These are phyloP conservation scores for Chamaetylas fuelleborni DNA, from an alignment of 2,113 vertebrate genomes.

Conservation along the genomic window DNA sequence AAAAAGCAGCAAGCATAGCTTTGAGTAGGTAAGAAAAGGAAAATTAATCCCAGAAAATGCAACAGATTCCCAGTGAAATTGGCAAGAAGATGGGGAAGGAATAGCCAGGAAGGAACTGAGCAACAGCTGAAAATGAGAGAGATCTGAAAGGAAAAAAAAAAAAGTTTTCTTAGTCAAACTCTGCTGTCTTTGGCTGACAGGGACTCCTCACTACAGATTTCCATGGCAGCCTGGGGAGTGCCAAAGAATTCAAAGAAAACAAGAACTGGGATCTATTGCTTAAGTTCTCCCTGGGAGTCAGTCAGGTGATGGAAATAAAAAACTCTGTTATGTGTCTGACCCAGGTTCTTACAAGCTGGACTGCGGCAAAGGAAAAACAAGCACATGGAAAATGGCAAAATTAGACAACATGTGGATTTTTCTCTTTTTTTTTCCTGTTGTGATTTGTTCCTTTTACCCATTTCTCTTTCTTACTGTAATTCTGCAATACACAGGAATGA, in stretches of 20 bases:
- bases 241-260: slow-evolving; percentile 55
- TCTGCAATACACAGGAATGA: neutral
- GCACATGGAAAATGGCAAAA: slow-evolving; percentile 18
- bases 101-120: slow-evolving; percentile 2
- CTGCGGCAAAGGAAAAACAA: slow-evolving; percentile 19
- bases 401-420: neutral
- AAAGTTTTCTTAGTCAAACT: neutral
- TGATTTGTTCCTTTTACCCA: neutral
- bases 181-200: slow-evolving; percentile 51
- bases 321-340: neutral
- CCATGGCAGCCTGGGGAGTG: slow-evolving; percentile 4
- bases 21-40: neutral
- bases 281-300: slow-evolving; percentile 32
- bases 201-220: neutral
- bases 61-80: neutral
- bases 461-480: neutral
- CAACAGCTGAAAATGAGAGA: neutral
- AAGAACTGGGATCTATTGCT: slow-evolving; percentile 27
- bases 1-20: neutral
- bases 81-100: neutral
- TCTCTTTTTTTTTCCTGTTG: neutral
- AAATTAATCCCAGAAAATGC: neutral
- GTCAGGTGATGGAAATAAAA: slow-evolving; percentile 59
- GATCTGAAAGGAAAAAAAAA: neutral
- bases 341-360: neutral